These are phyloP conservation scores for Sceloporus undulatus DNA, from an alignment of 2,113 vertebrate species.

Conservation along the genomic window DNA sequence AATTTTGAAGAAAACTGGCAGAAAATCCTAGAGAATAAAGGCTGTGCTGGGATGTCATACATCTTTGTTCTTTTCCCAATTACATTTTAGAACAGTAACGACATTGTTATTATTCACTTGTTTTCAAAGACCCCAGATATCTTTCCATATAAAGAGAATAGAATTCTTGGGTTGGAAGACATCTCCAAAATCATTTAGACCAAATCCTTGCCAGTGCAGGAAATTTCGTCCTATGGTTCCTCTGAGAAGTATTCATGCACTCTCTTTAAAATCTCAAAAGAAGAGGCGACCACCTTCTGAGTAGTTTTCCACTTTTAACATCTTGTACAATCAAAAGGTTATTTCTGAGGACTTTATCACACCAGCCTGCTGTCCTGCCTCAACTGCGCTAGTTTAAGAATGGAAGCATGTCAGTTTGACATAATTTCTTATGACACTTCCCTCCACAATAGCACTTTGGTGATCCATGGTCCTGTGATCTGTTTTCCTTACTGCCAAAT, in stretches of 20 bases:
- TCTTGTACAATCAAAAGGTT: background rate
- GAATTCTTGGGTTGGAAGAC: background rate
- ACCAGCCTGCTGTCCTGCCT: no score
- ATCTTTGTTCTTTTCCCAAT: background rate
- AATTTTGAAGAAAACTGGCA: background rate
- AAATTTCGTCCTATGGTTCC: background rate
- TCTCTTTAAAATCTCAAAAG: background rate
- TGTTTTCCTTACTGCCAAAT: no score
- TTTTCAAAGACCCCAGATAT: conserved; percentile 15
- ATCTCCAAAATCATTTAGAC: background rate
- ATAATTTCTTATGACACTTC: no score
- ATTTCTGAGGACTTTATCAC: background rate
- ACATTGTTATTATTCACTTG: conserved; percentile 16
- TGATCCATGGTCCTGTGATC: no score
- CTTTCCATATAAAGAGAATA: background rate
- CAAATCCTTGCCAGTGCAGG: background rate
- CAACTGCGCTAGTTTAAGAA: no score
- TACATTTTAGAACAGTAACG: conserved; percentile 8
- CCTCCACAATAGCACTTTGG: no score
- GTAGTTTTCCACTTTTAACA: background rate
- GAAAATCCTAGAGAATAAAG: background rate
- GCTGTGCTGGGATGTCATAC: background rate
- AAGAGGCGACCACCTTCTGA: background rate
- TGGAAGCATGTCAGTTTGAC: no score
- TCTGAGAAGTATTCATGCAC: background rate